Evolutionary conservation across 2,113 vertebrate genomes (phyloP).

Genomic region (Cavia aperea): DNA sequence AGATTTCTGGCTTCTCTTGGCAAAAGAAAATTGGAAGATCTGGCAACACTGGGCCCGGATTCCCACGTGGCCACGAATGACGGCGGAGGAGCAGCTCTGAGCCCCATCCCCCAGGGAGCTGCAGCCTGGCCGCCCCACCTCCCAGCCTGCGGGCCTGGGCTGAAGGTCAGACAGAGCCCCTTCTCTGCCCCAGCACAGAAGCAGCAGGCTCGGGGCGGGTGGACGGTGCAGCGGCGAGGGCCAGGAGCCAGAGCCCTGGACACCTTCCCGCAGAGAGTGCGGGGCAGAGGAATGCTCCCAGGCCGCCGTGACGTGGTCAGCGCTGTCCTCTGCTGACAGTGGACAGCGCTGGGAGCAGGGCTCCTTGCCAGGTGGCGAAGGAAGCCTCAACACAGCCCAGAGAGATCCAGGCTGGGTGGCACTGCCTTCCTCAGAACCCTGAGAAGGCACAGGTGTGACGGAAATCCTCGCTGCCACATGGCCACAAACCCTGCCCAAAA

Average conservation of each 20-base stretch:
- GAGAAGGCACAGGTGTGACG: background rate
- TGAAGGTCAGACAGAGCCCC: background rate
- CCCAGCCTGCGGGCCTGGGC: background rate
- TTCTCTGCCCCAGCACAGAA: background rate
- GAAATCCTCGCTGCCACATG: too few relatives aligned
- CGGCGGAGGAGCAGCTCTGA: background rate
- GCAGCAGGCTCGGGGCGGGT: background rate
- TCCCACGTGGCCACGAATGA: conserved; percentile 65
- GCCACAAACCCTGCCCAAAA: background rate
- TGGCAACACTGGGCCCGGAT: conserved; percentile 65
- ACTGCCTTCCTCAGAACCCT: background rate
- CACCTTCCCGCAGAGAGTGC: background rate
- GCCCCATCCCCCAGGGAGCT: background rate
- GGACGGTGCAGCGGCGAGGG: background rate
- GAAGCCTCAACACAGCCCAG: background rate
- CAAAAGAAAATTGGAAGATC: conserved; percentile 65
- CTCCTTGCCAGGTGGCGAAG: background rate
- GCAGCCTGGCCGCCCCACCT: background rate
- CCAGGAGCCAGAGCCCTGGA: background rate
- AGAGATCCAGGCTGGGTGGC: background rate
- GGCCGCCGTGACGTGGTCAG: background rate
- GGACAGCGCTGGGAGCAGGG: background rate
- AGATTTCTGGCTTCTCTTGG: conserved; percentile 73
- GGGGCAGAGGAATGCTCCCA: background rate
- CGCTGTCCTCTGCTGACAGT: background rate